A percentile compares a stretch with the other conserved stretches of the same genome.
Conservation (phyloP, 2,797 vertebrate species). For the Luscinia luscinia region DNA sequence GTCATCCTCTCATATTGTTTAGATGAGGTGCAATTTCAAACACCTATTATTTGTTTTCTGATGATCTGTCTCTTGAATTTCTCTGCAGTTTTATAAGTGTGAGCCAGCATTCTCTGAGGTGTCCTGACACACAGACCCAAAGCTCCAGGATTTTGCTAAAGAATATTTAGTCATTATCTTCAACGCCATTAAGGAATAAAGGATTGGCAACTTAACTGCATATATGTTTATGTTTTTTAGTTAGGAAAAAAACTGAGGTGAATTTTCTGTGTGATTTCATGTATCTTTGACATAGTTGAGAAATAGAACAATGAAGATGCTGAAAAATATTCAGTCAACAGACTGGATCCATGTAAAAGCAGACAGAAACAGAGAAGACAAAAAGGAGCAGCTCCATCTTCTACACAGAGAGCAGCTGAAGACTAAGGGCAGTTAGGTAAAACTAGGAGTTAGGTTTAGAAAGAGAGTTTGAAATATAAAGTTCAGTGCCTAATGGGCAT, state of each 20-base stretch:
- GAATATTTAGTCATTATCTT: not conserved
- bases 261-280: not conserved
- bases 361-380: not conserved
- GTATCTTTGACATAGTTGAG: not conserved
- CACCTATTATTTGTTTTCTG: not conserved
- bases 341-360: not conserved
- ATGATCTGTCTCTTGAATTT: not conserved
- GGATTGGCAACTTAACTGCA: fast-evolving
- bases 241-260: not conserved
- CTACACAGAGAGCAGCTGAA: not conserved
- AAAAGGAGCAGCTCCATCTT: not conserved
- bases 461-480: not conserved
- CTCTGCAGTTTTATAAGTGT: not conserved
- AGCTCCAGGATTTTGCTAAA: not conserved
- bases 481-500: not conserved
- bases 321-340: not conserved
- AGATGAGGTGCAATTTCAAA: not conserved
- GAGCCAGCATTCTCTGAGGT: not conserved
- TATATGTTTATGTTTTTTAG: not conserved
- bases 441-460: not conserved
- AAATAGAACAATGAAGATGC: not conserved
- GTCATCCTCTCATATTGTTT: not conserved
- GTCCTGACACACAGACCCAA: not conserved
- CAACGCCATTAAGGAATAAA: not conserved
- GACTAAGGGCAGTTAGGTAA: not conserved